Conservation (phyloP, 2,888 invertebrate species). For the Epicampocera succincta region DNA sequence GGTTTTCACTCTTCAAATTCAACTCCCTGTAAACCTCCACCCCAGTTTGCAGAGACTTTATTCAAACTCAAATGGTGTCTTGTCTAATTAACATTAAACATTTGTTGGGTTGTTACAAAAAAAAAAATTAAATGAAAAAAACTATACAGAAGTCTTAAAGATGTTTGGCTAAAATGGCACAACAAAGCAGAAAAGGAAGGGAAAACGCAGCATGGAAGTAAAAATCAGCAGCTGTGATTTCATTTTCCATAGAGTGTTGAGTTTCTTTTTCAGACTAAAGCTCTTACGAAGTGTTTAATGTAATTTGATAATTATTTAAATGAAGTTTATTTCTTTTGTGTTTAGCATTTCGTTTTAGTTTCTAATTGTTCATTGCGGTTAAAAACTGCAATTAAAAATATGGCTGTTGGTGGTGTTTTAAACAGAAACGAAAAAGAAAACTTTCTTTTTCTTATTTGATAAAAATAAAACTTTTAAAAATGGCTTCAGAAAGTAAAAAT, state of each 20-base stretch:
- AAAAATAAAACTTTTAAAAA: too few relatives aligned
- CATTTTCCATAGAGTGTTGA: conserved; percentile 63
- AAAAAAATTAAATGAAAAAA: neutral
- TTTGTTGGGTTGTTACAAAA: conserved; percentile 43
- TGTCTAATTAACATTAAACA: conserved; percentile 68
- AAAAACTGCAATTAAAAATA: neutral
- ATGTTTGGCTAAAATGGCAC: conserved; percentile 33
- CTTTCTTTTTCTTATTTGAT: conserved; percentile 31
- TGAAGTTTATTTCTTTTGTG: conserved; percentile 27
- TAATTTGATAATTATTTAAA: conserved; percentile 65
- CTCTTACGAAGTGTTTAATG: conserved; percentile 49
- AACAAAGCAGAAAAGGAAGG: conserved; percentile 5
- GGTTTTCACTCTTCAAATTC: conserved; percentile 26
- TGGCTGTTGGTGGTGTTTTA: neutral
- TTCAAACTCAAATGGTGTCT: conserved; percentile 58
- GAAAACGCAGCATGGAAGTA: conserved; percentile 7
- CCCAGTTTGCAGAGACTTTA: neutral
- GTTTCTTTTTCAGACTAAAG: conserved; percentile 40
- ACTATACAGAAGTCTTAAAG: conserved; percentile 48
- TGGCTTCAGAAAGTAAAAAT: too few relatives aligned
- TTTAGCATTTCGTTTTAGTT: conserved; percentile 35
- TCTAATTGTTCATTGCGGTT: conserved; percentile 50
- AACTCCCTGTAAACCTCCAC: neutral
- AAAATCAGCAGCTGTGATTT: conserved; percentile 65
- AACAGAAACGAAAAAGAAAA: conserved; percentile 36